Evolutionary conservation across 2,888 invertebrate species (phyloP).

Genomic region (Rhabditophanes sp.): DNA sequence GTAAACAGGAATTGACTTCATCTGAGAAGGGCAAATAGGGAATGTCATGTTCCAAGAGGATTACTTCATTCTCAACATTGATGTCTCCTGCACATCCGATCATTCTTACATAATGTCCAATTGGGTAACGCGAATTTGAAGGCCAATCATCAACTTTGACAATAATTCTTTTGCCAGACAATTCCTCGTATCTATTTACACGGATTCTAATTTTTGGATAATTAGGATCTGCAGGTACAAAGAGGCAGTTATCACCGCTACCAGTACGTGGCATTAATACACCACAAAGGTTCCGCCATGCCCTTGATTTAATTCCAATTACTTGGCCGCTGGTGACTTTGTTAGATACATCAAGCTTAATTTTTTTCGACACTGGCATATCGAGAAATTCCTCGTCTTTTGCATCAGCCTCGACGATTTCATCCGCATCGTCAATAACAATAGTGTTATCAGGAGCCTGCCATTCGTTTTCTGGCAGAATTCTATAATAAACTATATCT

Average conservation of each 20-base stretch:
- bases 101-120: slow-evolving; percentile 78
- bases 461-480: slow-evolving; percentile 78
- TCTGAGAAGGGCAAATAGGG: slow-evolving; percentile 88
- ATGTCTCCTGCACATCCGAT: slow-evolving; percentile 81
- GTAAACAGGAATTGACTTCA: slow-evolving; percentile 75
- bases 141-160: slow-evolving; percentile 96
- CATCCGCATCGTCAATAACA: slow-evolving; percentile 19
- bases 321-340: slow-evolving; percentile 58
- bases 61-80: slow-evolving; percentile 85
- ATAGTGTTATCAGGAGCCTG: slow-evolving; percentile 53
- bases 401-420: slow-evolving; percentile 8
- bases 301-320: slow-evolving; percentile 84
- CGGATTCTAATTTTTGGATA: slow-evolving; percentile 88
- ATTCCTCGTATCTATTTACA: slow-evolving; percentile 55
- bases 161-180: slow-evolving; percentile 57
- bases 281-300: slow-evolving; percentile 95
- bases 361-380: not conserved
- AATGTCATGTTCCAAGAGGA: slow-evolving; percentile 85
- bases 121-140: slow-evolving; percentile 23
- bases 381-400: slow-evolving; percentile 5
- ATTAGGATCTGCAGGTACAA: slow-evolving; percentile 78
- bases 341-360: not conserved
- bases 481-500: slow-evolving; percentile 74
- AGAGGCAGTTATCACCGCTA: slow-evolving; percentile 49
- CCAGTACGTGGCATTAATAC: slow-evolving; percentile 57